Evolutionary conservation across 1,140 invertebrate species (phyloP), one percentile per base, ranked within the genome.

Genomic region (Akabosia matsudoensis): DNA sequence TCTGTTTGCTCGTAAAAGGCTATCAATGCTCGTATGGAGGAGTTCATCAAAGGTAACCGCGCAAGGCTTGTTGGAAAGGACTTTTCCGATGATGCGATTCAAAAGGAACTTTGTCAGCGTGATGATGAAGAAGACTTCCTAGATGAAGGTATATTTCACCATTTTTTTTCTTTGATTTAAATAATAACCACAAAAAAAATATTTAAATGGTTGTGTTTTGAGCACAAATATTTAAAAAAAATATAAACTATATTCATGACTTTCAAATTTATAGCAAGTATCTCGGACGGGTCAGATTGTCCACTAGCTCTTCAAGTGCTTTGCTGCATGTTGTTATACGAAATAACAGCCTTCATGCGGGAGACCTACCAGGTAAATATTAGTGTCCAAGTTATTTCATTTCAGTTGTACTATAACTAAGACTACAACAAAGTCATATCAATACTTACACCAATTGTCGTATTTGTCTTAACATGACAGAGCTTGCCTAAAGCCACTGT

Each of bases 91-190:
- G 94, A 96, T 54, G 88, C 88, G 37, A 93, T 92, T 79, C 92
- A 94, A 82, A 90, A 91, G 74, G 93, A 97, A 79, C 86, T 98
- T 0, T 84, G 95, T 74, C 87, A 93, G 56, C 92, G 95, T 85
- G 96, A 99, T 82, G 96, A 98, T 83, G 95, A 99, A 83, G 97
- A 99, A 87, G 96, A 99, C 85, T 99, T 98, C 84, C 86, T 99
- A 4, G 97, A 99, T 87, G 97, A 99, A 90, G 92, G 93, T 95
- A n/a, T n/a, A n/a, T n/a, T n/a, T n/a, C n/a, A n/a, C n/a, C n/a
- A n/a, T n/a, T n/a, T n/a, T n/a, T n/a, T n/a, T n/a, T n/a, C n/a
- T n/a, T n/a, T n/a, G n/a, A n/a, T n/a, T n/a, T n/a, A 84, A 80
- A 54, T 64, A 72, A 4, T 72, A 54, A 28, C n/a, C n/a, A 71